These are phyloP conservation scores for Acestrorhynchus altus DNA, from an alignment of 2,797 vertebrate species.

Conservation along the genomic window DNA sequence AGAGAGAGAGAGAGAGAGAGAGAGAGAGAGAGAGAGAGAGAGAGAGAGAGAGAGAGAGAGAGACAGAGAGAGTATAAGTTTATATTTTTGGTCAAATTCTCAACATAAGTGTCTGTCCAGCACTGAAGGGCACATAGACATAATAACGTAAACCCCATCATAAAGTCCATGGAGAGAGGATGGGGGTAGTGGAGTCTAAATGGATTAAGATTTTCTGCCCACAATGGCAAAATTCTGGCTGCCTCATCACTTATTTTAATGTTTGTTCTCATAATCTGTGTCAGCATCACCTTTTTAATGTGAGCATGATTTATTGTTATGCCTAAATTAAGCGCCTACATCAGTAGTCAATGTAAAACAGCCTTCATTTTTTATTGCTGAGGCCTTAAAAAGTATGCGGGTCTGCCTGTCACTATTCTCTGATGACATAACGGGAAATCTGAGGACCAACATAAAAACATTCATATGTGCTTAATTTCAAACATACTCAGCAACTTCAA, in stretches of 20 bases:
- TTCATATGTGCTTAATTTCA: background rate
- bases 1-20: conserved; percentile 23
- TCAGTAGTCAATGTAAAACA: conserved; percentile 31
- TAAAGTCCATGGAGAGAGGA: conserved; percentile 37
- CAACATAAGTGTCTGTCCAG: conserved; percentile 49
- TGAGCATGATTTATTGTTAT: conserved; percentile 42
- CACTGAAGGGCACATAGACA: conserved; percentile 56
- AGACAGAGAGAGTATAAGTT: no score
- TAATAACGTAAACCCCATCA: conserved; percentile 66
- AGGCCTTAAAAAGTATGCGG: background rate
- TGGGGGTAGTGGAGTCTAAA: conserved; percentile 5
- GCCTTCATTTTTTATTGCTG: conserved; percentile 33
- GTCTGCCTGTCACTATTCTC: conserved; percentile 21
- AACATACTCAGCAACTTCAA: background rate
- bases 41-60: no score
- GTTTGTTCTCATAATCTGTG: conserved; percentile 42
- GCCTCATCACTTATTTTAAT: conserved; percentile 46
- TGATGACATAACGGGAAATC: background rate
- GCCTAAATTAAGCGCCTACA: conserved; percentile 28
- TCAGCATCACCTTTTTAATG: conserved; percentile 45
- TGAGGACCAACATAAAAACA: background rate
- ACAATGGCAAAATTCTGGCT: conserved; percentile 27
- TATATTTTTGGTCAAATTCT: no score
- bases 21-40: no score
- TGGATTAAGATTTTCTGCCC: conserved; percentile 42